Percentiles rank a stretch among this genome's conserved stretches.
phyloP scores from a whole-genome alignment of 2,888 invertebrate species.

The Strigamia crassipes region DNA sequence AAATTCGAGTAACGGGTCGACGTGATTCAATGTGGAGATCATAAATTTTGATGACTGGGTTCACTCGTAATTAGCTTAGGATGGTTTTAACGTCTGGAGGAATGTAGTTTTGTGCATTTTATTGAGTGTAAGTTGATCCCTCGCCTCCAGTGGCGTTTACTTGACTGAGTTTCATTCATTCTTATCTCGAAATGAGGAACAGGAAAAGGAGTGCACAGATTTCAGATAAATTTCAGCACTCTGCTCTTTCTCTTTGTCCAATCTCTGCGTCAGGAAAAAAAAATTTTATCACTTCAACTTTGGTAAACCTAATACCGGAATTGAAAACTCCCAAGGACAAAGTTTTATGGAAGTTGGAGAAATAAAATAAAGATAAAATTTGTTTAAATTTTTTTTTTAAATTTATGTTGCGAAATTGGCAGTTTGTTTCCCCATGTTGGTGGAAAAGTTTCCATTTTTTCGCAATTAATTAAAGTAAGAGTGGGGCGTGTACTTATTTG shows the following conservation, averaged over 20 bases:
- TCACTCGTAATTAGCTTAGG: neutral
- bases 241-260: neutral
- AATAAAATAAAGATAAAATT: neutral
- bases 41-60: neutral
- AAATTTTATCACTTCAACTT: neutral
- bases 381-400: no score
- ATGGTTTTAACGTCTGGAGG: neutral
- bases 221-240: neutral
- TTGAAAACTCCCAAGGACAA: neutral
- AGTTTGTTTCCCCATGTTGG: no score
- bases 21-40: neutral
- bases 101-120: constrained; percentile 7
- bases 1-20: neutral
- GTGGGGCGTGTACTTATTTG: neutral
- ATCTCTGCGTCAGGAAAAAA: neutral
- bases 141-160: neutral
- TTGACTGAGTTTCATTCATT: constrained; percentile 12
- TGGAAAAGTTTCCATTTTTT: neutral
- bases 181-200: constrained; percentile 2
- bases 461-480: neutral
- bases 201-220: constrained; percentile 16
- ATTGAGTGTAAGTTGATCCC: constrained; percentile 16
- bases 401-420: no score
- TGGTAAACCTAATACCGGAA: neutral
- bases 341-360: neutral